Base-by-base conservation (phyloP, 2,113 vertebrate species). In the Indicator maculatus region DNA sequence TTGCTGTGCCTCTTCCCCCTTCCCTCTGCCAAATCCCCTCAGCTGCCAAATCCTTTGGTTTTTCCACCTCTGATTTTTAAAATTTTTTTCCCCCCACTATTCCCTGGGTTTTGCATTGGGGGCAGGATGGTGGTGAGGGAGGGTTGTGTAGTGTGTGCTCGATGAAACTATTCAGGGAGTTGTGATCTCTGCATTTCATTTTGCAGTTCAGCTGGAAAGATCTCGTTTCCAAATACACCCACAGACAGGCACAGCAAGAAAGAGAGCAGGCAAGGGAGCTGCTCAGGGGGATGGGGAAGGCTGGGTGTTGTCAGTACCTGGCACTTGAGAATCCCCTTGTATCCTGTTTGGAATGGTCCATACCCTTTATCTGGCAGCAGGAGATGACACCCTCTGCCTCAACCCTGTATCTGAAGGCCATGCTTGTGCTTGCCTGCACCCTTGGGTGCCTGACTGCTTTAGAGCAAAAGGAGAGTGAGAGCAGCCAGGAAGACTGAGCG, bases 181-280 rank as follows among this genome's bases (percentile, higher is more conserved):
- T 96, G 95, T 96, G 95, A 96, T 97, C 95, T 93, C 93, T 93
- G 82, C 95, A 66, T 97, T 98, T 97, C 95, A 94, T 97, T 98
- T 97, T 97, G 95, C 95, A 92, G 90, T 97, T 97, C 93, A 95
- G 95, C 97, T 98, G 97, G 97, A 98, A 98, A 93, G 97, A 97
- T 97, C 96, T 97, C 93, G 5, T 96, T 97, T 98, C 97, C 96
- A 97, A 94, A 96, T 96, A 98, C 97, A 97, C 98, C 98, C 97
- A 98, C 97, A 97, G 95, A 94, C 96, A 96, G 95, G 91, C 96
- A 87, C 94, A 30, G 92, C 93, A 14, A 71, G 86, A 92, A 95
- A 93, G 94, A 88, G 83, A 26, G 78, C 81, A 92, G 88, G 89
- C 63, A 69, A 95, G 81, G 66, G 67, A 76, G 90, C 81, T 80